Percentiles rank a stretch among this genome's conserved stretches.
Conservation (phyloP, 1,140 invertebrate species). For the Pseudoatta argentina region DNA sequence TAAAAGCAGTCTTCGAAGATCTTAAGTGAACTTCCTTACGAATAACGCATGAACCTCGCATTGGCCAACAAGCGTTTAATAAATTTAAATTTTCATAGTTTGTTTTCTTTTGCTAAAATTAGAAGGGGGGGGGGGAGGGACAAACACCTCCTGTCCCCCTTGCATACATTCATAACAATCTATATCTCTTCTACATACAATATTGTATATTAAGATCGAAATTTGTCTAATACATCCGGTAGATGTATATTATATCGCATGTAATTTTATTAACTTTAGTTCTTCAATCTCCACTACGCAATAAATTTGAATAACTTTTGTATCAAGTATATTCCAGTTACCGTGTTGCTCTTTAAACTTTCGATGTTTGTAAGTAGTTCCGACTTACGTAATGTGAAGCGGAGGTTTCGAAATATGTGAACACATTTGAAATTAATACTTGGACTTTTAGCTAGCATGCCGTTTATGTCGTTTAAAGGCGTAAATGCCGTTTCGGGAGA, state of each 20-base stretch:
- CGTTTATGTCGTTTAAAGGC: slow-evolving; percentile 71
- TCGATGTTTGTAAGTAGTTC: slow-evolving; percentile 27
- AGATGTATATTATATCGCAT: background rate
- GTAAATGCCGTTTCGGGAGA: slow-evolving; percentile 70
- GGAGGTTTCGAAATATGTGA: slow-evolving; percentile 2
- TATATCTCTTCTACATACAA: background rate
- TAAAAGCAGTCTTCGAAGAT: no score
- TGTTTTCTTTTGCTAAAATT: no score
- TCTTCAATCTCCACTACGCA: background rate
- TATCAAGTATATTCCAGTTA: background rate
- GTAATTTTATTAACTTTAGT: background rate
- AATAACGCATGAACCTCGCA: no score
- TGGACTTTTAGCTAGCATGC: slow-evolving; percentile 21
- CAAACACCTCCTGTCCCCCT: no score
- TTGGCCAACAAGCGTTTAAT: no score
- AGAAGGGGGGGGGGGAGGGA: accelerated
- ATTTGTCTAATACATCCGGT: background rate
- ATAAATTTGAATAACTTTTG: slow-evolving; percentile 1
- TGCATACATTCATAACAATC: background rate
- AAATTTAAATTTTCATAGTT: no score
- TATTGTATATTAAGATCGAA: background rate
- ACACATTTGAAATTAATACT: slow-evolving; percentile 67
- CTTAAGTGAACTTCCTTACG: no score
- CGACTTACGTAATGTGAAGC: background rate
- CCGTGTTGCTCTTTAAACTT: slow-evolving; percentile 28